Conservation (phyloP, 2,888 invertebrate species). For the Trissolcus brochymenae region DNA sequence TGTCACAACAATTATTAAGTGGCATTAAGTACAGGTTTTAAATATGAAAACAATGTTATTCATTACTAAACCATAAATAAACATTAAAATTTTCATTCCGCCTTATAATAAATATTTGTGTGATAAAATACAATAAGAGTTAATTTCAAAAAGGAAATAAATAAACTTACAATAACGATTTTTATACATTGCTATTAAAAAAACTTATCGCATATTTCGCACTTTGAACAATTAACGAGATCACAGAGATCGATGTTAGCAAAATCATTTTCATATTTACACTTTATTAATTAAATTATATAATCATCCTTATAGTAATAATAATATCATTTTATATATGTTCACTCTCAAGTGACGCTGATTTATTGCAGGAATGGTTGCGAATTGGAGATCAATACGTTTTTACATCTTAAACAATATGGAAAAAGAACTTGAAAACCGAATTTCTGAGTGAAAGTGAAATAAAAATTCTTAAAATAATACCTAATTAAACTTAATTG, state of each 20-base stretch:
- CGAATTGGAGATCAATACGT: conserved; percentile 25
- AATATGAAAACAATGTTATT: too few species aligned
- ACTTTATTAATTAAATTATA: conserved; percentile 1
- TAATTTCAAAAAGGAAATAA: conserved; percentile 7
- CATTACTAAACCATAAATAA: too few species aligned
- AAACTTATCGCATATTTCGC: conserved; percentile 1
- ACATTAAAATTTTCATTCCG: too few species aligned
- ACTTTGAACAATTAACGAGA: conserved; percentile 20
- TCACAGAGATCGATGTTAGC: conserved; percentile 43
- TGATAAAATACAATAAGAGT: too few species aligned
- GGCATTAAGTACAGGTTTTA: too few species aligned
- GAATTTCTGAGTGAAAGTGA: too few species aligned
- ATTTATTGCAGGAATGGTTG: conserved; percentile 37
- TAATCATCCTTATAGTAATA: conserved; percentile 21
- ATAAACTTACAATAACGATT: conserved; percentile 16
- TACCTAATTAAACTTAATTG: conserved; percentile 2
- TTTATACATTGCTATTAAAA: conserved; percentile 3
- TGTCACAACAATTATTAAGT: too few species aligned
- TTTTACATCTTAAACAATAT: not conserved
- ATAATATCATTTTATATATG: conserved; percentile 6
- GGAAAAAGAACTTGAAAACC: too few species aligned
- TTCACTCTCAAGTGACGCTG: conserved; percentile 20
- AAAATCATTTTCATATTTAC: conserved; percentile 14
- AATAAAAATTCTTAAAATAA: conserved; percentile 1
- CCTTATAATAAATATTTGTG: too few species aligned